Percentiles rank a stretch among this genome's conserved stretches.
These are phyloP conservation scores for Elymnias hypermnestra DNA, from an alignment of 1,140 invertebrate species.

Conservation along the genomic window DNA sequence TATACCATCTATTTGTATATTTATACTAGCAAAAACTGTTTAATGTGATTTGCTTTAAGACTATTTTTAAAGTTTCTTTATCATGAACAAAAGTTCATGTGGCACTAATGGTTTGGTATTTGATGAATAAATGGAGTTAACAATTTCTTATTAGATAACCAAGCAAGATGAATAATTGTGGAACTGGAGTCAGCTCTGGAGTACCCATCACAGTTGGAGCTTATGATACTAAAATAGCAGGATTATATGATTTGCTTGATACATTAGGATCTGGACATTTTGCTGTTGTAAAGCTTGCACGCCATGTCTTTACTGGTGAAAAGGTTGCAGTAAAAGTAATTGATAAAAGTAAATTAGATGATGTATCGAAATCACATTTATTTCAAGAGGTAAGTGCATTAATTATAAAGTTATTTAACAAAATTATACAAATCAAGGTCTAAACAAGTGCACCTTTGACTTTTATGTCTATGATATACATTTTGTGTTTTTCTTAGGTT, in stretches of 20 bases:
- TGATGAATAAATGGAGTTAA: no score
- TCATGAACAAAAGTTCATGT: no score
- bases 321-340: slow-evolving; percentile 98
- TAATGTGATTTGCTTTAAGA: no score
- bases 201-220: slow-evolving; percentile 49
- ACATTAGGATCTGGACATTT: slow-evolving; percentile 97
- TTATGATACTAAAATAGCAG: slow-evolving; percentile 95
- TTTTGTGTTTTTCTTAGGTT: no score
- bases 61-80: no score
- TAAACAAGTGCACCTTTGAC: no score
- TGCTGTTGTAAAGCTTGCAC: slow-evolving; percentile 98
- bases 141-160: slow-evolving; percentile 8
- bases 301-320: slow-evolving; percentile 99
- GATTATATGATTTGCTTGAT: slow-evolving; percentile 96
- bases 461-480: no score
- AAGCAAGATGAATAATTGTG: slow-evolving; percentile 59
- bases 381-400: slow-evolving; percentile 89
- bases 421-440: no score
- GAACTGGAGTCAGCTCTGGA: slow-evolving; percentile 40
- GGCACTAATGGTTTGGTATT: no score
- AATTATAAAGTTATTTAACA: no score
- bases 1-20: slow-evolving; percentile 10
- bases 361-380: slow-evolving; percentile 96
- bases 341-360: slow-evolving; percentile 98
- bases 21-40: slow-evolving; percentile 1